phyloP scores from a whole-genome alignment of 1,140 invertebrate genomes.

The Chlorops oryzae region DNA sequence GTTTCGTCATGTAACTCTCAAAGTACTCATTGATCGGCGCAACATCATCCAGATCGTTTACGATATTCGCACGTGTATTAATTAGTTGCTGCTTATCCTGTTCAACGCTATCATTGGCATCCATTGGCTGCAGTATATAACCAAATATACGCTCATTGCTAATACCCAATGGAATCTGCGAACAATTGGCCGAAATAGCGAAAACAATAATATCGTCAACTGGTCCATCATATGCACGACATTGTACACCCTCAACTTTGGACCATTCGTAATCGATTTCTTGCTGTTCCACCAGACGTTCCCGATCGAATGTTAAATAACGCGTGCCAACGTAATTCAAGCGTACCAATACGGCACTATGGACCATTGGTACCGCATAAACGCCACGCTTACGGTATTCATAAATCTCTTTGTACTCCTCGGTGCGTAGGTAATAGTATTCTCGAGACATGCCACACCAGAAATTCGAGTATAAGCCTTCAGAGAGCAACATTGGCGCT shows the following conservation, averaged over 20 bases:
- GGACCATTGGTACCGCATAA: slow-evolving; percentile 86
- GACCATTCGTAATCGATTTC: slow-evolving; percentile 12
- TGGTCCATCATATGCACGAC: slow-evolving; percentile 61
- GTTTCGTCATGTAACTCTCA: slow-evolving; percentile 15
- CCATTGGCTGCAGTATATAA: slow-evolving; percentile 74
- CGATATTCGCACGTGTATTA: slow-evolving; percentile 72
- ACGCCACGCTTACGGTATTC: slow-evolving; percentile 67
- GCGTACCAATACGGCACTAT: slow-evolving; percentile 81
- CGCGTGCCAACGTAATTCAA: slow-evolving; percentile 58
- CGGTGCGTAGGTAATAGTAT: slow-evolving; percentile 83
- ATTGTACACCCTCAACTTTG: slow-evolving; percentile 2
- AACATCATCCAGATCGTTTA: slow-evolving; percentile 51
- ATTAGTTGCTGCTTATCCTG: slow-evolving; percentile 66
- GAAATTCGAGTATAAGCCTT: slow-evolving; percentile 90
- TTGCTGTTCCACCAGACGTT: slow-evolving; percentile 51
- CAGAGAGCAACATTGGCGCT: slow-evolving; percentile 80
- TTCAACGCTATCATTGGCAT: slow-evolving; percentile 58
- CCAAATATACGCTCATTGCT: slow-evolving; percentile 81
- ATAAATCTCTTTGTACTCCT: slow-evolving; percentile 79
- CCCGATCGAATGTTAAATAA: slow-evolving; percentile 68
- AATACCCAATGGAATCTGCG: slow-evolving; percentile 65
- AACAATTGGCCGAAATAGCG: slow-evolving; percentile 73
- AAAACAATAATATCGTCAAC: slow-evolving; percentile 93
- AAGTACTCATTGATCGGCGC: slow-evolving; percentile 33
- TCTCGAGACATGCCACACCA: slow-evolving; percentile 87